Percentiles rank a stretch among this genome's conserved stretches.
Evolutionary conservation across 2,888 invertebrate species (phyloP).

Genomic region (Papilio gigon): DNA sequence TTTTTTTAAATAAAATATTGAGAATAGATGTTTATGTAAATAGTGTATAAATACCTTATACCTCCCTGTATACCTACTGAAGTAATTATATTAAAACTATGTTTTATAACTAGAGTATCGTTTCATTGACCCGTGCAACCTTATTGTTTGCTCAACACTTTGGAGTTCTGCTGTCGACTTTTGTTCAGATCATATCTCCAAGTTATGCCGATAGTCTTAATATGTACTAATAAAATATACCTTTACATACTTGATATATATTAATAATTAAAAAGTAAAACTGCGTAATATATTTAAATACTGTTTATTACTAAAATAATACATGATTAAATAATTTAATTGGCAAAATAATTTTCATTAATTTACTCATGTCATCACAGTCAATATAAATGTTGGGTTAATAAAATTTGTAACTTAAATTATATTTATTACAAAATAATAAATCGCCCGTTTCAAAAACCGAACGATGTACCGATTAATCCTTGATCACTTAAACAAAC

Average conservation of each 20-base stretch:
- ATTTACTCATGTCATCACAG: constrained; percentile 57
- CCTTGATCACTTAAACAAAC: background rate
- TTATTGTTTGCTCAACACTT: no score
- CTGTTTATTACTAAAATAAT: constrained; percentile 22
- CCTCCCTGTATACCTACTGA: constrained; percentile 64
- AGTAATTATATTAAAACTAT: constrained; percentile 67
- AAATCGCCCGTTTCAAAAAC: background rate
- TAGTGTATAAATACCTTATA: constrained; percentile 74
- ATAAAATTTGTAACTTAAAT: constrained; percentile 31
- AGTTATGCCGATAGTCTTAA: constrained; percentile 84
- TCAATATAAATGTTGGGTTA: constrained; percentile 51
- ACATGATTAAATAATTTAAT: constrained; percentile 54
- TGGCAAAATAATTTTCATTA: constrained; percentile 47
- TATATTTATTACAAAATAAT: constrained; percentile 34
- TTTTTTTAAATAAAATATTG: constrained; percentile 51
- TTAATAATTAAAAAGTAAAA: background rate
- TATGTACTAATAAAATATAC: constrained; percentile 74
- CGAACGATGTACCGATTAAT: background rate
- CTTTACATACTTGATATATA: no score
- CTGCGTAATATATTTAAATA: constrained; percentile 1
- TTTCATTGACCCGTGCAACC: constrained; percentile 24
- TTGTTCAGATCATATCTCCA: no score
- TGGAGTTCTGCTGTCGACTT: no score
- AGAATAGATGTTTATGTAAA: constrained; percentile 62
- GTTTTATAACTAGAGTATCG: constrained; percentile 56